phyloP scores from a whole-genome alignment of 2,113 vertebrate species.

The Siphamia tubifer region DNA sequence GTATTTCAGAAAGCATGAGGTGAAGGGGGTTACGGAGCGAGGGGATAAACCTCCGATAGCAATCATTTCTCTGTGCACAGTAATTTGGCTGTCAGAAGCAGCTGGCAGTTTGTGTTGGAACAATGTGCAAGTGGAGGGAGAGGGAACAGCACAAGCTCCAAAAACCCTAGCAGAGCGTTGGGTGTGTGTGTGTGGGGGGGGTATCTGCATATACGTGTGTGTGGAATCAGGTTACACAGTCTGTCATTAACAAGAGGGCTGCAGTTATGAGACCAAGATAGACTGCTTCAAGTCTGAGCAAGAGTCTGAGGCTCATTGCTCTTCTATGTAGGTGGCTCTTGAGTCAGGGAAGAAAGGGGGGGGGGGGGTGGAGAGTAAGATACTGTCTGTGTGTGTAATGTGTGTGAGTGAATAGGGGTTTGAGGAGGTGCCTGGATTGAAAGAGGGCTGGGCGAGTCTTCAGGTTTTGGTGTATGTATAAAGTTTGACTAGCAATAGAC shows the following conservation, averaged over 20 bases:
- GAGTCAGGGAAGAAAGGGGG: conserved; percentile 5
- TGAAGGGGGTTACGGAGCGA: not conserved
- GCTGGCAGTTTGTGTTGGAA: conserved; percentile 78
- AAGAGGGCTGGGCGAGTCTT: conserved; percentile 55
- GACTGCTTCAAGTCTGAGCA: conserved; percentile 78
- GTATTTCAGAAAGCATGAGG: conserved; percentile 54
- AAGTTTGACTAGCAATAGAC: conserved; percentile 61
- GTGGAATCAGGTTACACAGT: conserved; percentile 78
- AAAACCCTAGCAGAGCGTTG: conserved; percentile 42
- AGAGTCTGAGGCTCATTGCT: conserved; percentile 61
- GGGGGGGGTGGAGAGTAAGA: not conserved
- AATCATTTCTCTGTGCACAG: conserved; percentile 72
- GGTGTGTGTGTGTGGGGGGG: conserved; percentile 11
- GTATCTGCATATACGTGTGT: conserved; percentile 49
- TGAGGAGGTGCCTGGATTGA: conserved; percentile 17
- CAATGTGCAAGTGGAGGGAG: conserved; percentile 72
- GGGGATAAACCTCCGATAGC: conserved; percentile 70
- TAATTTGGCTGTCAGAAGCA: conserved; percentile 82
- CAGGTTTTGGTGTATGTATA: conserved; percentile 13
- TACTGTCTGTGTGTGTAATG: not conserved
- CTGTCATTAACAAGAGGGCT: conserved; percentile 79
- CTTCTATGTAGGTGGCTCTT: conserved; percentile 46
- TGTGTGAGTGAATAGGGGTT: conserved; percentile 15
- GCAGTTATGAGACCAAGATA: conserved; percentile 72
- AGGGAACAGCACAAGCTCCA: conserved; percentile 56